These are phyloP conservation scores for Aphodius sticticus DNA, from an alignment of 2,888 invertebrate species.

Conservation along the genomic window DNA sequence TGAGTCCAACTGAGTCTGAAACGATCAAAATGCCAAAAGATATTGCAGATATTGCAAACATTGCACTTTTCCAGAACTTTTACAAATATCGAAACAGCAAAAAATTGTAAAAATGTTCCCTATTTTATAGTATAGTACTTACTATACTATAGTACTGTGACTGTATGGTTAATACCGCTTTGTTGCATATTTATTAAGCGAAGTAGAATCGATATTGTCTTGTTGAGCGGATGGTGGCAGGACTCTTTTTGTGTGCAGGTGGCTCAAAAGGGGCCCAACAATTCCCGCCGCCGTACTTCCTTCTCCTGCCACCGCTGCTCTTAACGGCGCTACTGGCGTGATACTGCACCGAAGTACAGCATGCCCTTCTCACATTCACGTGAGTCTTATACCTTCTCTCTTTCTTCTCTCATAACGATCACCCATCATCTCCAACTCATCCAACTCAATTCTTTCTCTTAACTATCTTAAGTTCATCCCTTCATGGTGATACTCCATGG, in stretches of 20 bases:
- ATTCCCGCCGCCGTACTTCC: conserved; percentile 46
- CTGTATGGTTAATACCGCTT: too few species aligned
- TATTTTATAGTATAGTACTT: too few species aligned
- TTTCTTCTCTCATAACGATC: conserved; percentile 20
- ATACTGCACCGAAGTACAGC: conserved; percentile 48
- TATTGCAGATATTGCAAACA: too few species aligned
- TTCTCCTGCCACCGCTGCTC: conserved; percentile 56
- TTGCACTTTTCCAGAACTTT: too few species aligned
- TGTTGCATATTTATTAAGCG: too few species aligned
- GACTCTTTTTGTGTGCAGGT: conserved; percentile 52
- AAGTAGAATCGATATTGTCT: neutral
- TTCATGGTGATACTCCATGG: too few species aligned
- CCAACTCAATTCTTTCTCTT: neutral
- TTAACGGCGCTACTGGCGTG: conserved; percentile 55
- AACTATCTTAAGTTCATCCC: too few species aligned
- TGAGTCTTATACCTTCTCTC: conserved; percentile 45
- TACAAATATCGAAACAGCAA: too few species aligned
- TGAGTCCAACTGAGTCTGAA: too few species aligned
- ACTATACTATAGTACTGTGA: too few species aligned
- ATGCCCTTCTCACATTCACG: conserved; percentile 51
- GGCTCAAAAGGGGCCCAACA: conserved; percentile 51
- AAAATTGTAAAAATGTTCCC: too few species aligned
- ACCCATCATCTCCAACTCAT: neutral
- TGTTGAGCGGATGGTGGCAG: conserved; percentile 39
- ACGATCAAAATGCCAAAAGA: too few species aligned